Evolutionary conservation across 2,888 invertebrate genomes (phyloP), one percentile per base, ranked within the genome.

Genomic region (Xanthia togata): DNA sequence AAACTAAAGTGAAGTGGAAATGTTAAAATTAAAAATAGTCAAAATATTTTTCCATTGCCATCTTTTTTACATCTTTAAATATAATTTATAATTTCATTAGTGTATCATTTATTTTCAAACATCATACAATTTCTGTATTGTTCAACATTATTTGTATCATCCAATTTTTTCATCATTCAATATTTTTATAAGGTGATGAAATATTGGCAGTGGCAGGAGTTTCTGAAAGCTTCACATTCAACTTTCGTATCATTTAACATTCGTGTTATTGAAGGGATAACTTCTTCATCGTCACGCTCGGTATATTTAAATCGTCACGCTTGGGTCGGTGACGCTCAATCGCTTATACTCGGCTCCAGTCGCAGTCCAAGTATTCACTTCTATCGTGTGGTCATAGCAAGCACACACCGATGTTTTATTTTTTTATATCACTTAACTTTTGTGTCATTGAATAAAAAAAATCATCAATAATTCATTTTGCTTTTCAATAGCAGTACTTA

Each of bases 1-100:
- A 47, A 72, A 69, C 26, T 55, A 59, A 73, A 60, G 83, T 83
- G 73, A 73, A 63, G 83, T 81, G 80, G 60, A 71, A 80, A 73
- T 76, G 77, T 78, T 76, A 50, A 76, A 44, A 68, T n/a, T 60
- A 35, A 11, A 60, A 31, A 26, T 20, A 35, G 14, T 35, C 53
- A 55, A 31, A n/a, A 53, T 20, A 12, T 0, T 50, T 47, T 23
- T 17, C 11, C 35, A n/a, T 47, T 17, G 35, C n/a, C 5, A 20
- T 50, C 9, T 11, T 53, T 31, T 1, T 31, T 31, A 31, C 31
- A 2, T 31, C 31, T 31, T 23, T 31, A 14, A 50, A 50, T 4
- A 23, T 26, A 12, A 38, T 38, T 23, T 26, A n/a, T n/a, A 0
- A n/a, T 64, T 64, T 26, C 26, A 64, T 5, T 44, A 44, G 41